Evolutionary conservation across 2,888 invertebrate genomes (phyloP), one percentile per base, ranked within the genome.

Genomic region (Drosophila borealis): DNA sequence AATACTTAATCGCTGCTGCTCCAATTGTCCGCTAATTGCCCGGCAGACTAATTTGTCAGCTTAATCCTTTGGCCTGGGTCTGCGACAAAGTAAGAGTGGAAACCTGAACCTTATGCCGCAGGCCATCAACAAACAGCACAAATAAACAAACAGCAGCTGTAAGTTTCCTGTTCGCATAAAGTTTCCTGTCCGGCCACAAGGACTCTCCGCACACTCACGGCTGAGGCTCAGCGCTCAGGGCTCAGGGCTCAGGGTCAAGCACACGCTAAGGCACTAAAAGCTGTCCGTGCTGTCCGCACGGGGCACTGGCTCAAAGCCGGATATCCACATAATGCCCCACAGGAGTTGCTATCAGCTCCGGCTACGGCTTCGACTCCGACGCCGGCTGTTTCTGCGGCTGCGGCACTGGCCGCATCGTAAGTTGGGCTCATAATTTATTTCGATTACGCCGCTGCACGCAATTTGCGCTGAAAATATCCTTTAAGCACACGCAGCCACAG

Each of bases 391-490:
- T n/a, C 34, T 21, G 9, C 49, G n/a, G 39, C 14, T 39, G 0
- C 53, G 37, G 36, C 39, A 36, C 48, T 66, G 70, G 56, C 69
- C 84, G 63, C 76, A 49, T 51, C 74, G 78, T 80, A 86, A 81
- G 79, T 82, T 84, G 73, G 75, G 86, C 86, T 81, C 85, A 85
- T 88, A 85, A 85, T 88, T 85, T 85, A 85, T 85, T 85, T 88
- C 82, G 89, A 88, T 85, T 88, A 86, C 83, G 76, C 81, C 73
- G 78, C 74, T 74, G 81, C 85, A 85, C 89, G 85, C 85, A 88
- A 85, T 88, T 88, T 86, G 81, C 80, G 87, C 83, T 73, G 56
- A 70, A 76, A 67, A 78, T 80, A 85, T 85, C 83, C 82, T 74
- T 81, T 74, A 68, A 82, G 68, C 64, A 65, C 63, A 81, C 84